These are phyloP conservation scores for Rhizomys pruinosus DNA, from an alignment of 2,113 vertebrate genomes.

Conservation along the genomic window DNA sequence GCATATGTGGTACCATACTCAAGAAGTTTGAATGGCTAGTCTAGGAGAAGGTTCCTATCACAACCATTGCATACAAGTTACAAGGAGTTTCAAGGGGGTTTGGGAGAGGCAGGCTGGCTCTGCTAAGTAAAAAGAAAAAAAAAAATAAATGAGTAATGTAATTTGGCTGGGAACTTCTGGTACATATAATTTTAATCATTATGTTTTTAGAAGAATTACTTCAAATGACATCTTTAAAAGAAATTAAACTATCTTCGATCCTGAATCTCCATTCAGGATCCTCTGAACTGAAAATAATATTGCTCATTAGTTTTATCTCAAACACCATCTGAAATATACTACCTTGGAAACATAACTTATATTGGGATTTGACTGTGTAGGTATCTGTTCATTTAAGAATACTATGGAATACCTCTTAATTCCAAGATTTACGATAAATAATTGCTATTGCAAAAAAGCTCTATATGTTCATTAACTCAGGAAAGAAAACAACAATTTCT, in stretches of 20 bases:
- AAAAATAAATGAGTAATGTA: conserved; percentile 26
- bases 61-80: not conserved
- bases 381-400: conserved; percentile 37
- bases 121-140: not conserved
- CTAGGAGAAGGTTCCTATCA: not conserved
- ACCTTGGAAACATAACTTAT: conserved; percentile 24
- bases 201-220: conserved; percentile 41
- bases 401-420: not conserved
- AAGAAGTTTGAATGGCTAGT: not conserved
- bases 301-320: not conserved
- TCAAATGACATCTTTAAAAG: conserved; percentile 44
- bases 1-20: rapidly evolving
- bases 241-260: conserved; percentile 49
- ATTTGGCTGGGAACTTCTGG: not conserved
- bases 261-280: conserved; percentile 43
- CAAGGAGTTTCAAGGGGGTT: not conserved
- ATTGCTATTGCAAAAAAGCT: not conserved
- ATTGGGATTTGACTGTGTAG: conserved; percentile 4
- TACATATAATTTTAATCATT: conserved; percentile 19
- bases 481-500: conserved; percentile 43
- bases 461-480: conserved; percentile 50
- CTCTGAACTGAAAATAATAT: conserved; percentile 35
- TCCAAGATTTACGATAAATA: conserved; percentile 27
- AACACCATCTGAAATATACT: not conserved
- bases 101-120: not conserved